Evolutionary conservation across 2,113 vertebrate genomes (phyloP), one percentile per base, ranked within the genome.

Genomic region (Rhinopithecus roxellana): DNA sequence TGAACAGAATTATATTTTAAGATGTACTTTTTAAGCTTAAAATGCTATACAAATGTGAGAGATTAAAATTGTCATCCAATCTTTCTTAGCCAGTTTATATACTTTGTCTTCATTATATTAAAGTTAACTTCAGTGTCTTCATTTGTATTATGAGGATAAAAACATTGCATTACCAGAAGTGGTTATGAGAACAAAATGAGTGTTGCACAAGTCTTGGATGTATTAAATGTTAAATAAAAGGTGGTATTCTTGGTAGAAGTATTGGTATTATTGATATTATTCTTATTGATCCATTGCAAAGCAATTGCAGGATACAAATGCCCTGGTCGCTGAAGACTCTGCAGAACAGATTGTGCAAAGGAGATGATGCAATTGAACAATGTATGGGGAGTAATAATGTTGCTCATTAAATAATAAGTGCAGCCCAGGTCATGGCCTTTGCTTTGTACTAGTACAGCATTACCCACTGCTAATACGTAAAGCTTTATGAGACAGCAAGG

Each of bases 101-200:
- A 32, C 59, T 48, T 94, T 95, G n/a, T 85, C 27, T 70, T 38
- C 84, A 87, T 90, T 75, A 22, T 20, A 74, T 88, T 52, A 79
- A 83, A 87, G 2, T 25, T 72, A 38, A 55, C 13, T 67, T 35
- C 3, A 48, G 10, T 80, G 27, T 89, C 32, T 69, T 95, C 20
- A 70, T 72, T 57, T 81, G 8, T 40, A 55, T 64, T 6, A 45
- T 25, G 16, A n/a, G 14, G 30, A 81, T 87, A 57, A 93, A 75
- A 61, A 43, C 7, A 38, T 10, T 45, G n/a, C 50, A 52, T 59
- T 89, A 83, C 48, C 14, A 43, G 25, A 69, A 69, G 6, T 91
- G 30, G 13, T 72, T 64, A 38, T 27, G 12, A 80, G 43, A 69
- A 89, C 11, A 85, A 86, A 97, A 82, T 48, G 20, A 88, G 18